Evolutionary conservation across 2,888 invertebrate species (phyloP).

Genomic region (Thereva nobilitata): DNA sequence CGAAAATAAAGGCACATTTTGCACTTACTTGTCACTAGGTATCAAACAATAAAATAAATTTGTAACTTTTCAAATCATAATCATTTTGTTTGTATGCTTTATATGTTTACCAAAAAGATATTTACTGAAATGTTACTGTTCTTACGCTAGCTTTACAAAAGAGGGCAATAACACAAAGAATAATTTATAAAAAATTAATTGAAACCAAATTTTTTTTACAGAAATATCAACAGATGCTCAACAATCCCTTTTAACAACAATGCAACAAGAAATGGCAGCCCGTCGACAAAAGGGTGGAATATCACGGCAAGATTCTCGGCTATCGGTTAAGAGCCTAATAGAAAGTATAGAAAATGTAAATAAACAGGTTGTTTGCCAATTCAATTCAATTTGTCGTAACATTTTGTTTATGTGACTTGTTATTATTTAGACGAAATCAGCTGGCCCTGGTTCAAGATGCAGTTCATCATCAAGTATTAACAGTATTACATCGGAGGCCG

Average conservation of each 20-base stretch:
- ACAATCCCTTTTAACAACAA: constrained; percentile 61
- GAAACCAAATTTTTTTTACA: constrained; percentile 5
- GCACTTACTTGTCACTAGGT: no score
- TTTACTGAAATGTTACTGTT: no score
- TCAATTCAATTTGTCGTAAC: neutral
- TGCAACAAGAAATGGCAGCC: constrained; percentile 64
- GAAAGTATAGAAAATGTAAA: constrained; percentile 89
- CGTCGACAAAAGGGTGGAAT: constrained; percentile 62
- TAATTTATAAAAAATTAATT: no score
- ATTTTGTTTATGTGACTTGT: neutral
- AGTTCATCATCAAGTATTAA: constrained; percentile 68
- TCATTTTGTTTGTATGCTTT: no score
- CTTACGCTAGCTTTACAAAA: no score
- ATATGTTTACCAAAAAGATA: no score
- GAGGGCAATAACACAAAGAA: no score
- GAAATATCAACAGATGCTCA: constrained; percentile 55
- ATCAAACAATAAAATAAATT: no score
- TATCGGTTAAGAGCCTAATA: constrained; percentile 88
- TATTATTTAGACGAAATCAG: constrained; percentile 37
- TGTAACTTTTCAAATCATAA: no score
- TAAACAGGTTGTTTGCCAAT: constrained; percentile 63
- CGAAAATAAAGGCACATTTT: no score
- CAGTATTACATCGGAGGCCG: constrained; percentile 61
- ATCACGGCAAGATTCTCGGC: constrained; percentile 67
- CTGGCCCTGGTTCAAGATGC: constrained; percentile 64